Base-by-base conservation (phyloP, 2,113 vertebrate species). In the Megaceryle torquata region DNA sequence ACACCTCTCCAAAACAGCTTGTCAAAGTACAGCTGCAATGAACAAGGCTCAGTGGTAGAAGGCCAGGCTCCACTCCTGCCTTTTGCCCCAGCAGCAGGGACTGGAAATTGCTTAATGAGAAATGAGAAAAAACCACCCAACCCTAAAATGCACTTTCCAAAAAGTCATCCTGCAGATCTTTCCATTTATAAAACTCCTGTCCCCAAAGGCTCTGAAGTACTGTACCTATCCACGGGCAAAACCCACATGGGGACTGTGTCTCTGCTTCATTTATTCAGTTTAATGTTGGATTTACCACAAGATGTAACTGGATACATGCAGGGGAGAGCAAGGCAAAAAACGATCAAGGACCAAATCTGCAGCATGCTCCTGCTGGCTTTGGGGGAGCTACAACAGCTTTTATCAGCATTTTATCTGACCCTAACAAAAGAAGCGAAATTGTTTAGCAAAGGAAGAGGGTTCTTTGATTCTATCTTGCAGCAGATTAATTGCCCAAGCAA, bases 381-480 rank as follows among this genome's bases (percentile, higher is more conserved):
- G 84, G 44, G 2, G 5, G 70, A 96, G 89, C 87, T 93, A 91
- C 89, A 92, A 92, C 61, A 85, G 79, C 91, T 93, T 96, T 93
- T 96, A 97, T 96, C 95, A 95, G 91, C 41, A 3, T 77, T 96
- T 94, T 88, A 97, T 96, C 94, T 95, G 93, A 93, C 91, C 95
- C 91, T 93, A 97, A 95, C 92, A 97, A 96, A 95, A 94, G 93
- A 29, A 94, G 86, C 4, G 2, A 91, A 67, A 94, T 89, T 96
- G 95, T 96, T 97, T 91, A 93, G 93, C 93, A 76, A 94, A 96
- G 93, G 92, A 96, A 96, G 93, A 95, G 86, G 88, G 96, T 76
- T 96, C 88, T 96, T 94, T 95, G 93, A 96, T 96, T 97, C 86
- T 96, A 96, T 96, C 96, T 95, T 77, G 88, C 86, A 95, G 89